Conservation (phyloP, 2,797 vertebrate species). For the Spizella passerina region DNA sequence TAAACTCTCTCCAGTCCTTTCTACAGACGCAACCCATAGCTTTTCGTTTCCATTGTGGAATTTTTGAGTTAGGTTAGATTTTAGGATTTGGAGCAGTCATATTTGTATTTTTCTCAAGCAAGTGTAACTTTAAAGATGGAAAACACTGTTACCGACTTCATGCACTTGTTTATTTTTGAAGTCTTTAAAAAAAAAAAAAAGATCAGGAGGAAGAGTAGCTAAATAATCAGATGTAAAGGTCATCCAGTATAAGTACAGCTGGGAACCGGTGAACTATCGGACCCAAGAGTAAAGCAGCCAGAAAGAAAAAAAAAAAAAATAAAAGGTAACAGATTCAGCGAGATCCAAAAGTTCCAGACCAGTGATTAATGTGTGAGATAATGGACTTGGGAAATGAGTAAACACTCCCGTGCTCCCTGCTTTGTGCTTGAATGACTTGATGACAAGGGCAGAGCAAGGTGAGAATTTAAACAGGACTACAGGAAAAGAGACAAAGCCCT, state of each 20-base stretch:
- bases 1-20: neutral
- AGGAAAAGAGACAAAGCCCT: conserved; percentile 84
- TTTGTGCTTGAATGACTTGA: conserved; percentile 99
- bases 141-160: neutral
- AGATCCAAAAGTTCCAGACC: conserved; percentile 98
- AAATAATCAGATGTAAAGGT: conserved; percentile 74
- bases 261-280: conserved; percentile 72
- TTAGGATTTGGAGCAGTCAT: neutral
- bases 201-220: conserved; percentile 43
- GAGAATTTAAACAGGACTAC: conserved; percentile 97
- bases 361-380: conserved; percentile 99
- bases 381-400: conserved; percentile 99
- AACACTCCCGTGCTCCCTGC: conserved; percentile 99
- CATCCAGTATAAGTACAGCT: conserved; percentile 66
- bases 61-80: neutral
- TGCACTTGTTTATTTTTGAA: neutral
- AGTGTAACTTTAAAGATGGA: neutral
- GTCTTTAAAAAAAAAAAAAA: neutral
- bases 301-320: conserved; percentile 21
- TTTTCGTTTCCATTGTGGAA: neutral
- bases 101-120: neutral
- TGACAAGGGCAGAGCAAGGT: conserved; percentile 99
- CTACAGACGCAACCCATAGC: neutral
- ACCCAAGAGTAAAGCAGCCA: conserved; percentile 71
- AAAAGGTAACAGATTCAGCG: conserved; percentile 89